These are phyloP conservation scores for Cinclus cinclus DNA, from an alignment of 2,113 vertebrate genomes.

Conservation along the genomic window DNA sequence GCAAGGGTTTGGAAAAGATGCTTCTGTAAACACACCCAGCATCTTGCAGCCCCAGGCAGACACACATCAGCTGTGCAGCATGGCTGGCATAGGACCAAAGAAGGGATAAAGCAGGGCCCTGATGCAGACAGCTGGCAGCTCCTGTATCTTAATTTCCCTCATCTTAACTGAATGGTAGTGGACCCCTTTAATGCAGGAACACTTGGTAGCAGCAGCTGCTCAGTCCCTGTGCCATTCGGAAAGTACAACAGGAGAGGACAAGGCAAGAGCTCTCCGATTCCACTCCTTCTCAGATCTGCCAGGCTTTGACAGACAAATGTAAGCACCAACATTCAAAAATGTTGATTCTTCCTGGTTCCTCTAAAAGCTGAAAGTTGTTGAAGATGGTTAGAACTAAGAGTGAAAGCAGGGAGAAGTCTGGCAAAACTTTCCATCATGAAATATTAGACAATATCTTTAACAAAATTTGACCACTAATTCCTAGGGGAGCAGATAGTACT, in stretches of 20 bases:
- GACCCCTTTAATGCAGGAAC: background rate
- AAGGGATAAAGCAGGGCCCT: background rate
- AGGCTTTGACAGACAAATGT: background rate
- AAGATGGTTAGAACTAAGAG: background rate
- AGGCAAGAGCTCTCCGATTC: background rate
- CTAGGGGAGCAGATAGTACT: background rate
- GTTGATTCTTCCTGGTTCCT: background rate
- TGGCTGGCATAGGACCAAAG: background rate
- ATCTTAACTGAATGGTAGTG: background rate
- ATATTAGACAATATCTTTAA: background rate
- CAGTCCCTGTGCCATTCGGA: background rate
- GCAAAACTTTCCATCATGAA: background rate
- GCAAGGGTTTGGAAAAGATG: background rate
- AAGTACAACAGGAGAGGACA: background rate
- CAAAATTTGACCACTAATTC: background rate
- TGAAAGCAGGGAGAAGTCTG: background rate
- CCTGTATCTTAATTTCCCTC: background rate
- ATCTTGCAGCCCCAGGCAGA: background rate
- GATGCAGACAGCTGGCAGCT: background rate
- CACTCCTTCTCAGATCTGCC: background rate
- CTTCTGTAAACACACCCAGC: background rate
- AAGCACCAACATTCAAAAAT: background rate
- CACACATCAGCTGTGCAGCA: fast-evolving
- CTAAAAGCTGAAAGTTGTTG: background rate
- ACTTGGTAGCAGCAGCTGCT: background rate